Evolutionary conservation across 2,797 vertebrate species (phyloP), one percentile per base, ranked within the genome.

Genomic region (Argya squamiceps): DNA sequence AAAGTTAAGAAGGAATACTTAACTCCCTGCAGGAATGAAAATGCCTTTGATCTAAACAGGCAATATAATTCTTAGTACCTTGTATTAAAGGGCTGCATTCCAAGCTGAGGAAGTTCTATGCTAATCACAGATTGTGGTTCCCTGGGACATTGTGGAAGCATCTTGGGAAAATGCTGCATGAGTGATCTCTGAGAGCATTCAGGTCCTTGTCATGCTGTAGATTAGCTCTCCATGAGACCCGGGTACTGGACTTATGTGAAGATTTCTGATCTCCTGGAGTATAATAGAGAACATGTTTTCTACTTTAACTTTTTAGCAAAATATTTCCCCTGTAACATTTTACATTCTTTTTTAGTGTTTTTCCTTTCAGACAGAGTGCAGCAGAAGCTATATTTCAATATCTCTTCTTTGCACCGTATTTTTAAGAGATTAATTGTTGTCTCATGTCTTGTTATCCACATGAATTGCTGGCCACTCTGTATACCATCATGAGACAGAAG

Each of bases 1-100:
- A 50, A 65, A 89, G 47, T 89, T 82, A 67, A 80, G 37, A 67
- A 62, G 53, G 23, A 74, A 70, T 77, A 68, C 71, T 92, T 92
- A 82, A 81, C 53, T 93, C 75, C 62, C 78, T 88, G 53, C 76
- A 85, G 81, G 50, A 94, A 75, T 53, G 49, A 77, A 78, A 91
- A 63, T 73, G 62, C 34, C 62, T 94, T 96, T 95, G 94, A 88
- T 95, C 73, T 96, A 47, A 93, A 68, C 44, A 85, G 58, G 43
- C 75, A 64, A 18, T 88, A 59, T 60, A 68, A 58, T 92, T 79
- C 74, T 89, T 89, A 80, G 86, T 80, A 64, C 64, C 50, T 80
- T 58, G 43, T 73, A 37, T 92, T 75, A 39, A 75, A 62, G 76
- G 46, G 10, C 87, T 91, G 22, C 2, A 1, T 69, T 91, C 55